Conservation (phyloP, 2,797 vertebrate genomes). For the Cynopterus sphinx region DNA sequence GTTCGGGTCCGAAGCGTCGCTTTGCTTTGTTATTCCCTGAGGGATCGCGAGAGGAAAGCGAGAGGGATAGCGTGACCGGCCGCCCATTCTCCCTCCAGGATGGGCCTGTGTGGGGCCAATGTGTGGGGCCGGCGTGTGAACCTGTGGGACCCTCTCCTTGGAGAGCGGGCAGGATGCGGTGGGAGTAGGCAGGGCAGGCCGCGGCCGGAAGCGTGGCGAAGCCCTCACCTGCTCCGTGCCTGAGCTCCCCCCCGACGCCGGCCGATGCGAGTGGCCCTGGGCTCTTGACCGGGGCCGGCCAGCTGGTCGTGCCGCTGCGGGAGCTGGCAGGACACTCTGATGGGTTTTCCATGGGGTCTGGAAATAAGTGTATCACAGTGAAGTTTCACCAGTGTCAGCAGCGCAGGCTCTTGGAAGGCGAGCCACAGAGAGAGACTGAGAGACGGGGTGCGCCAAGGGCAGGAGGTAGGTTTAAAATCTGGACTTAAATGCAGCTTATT, state of each 20-base stretch:
- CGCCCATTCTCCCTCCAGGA: fast-evolving
- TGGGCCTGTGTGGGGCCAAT: too few relatives aligned
- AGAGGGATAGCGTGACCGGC: fast-evolving
- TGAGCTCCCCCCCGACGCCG: not conserved
- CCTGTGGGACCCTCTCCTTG: too few relatives aligned
- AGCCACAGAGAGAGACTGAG: not conserved
- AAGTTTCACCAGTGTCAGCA: fast-evolving
- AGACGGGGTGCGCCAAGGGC: fast-evolving
- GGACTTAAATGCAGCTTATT: not conserved
- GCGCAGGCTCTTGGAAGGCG: not conserved
- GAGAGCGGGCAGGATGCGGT: fast-evolving
- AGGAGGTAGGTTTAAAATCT: not conserved
- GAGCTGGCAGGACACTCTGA: not conserved
- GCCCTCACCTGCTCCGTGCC: fast-evolving
- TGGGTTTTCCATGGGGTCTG: not conserved
- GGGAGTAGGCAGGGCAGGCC: not conserved
- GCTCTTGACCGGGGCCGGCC: not conserved
- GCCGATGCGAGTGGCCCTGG: not conserved
- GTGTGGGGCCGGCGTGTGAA: fast-evolving
- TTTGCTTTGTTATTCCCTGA: not conserved
- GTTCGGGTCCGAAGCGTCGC: fast-evolving
- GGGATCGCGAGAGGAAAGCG: not conserved
- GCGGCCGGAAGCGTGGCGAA: not conserved
- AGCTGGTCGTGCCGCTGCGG: not conserved
- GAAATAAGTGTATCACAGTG: not conserved